Percentiles rank a stretch among this genome's conserved stretches.
Conservation (phyloP, 37 sponge, comb jelly and placozoan genomes). For the Hormiphora californensis region DNA sequence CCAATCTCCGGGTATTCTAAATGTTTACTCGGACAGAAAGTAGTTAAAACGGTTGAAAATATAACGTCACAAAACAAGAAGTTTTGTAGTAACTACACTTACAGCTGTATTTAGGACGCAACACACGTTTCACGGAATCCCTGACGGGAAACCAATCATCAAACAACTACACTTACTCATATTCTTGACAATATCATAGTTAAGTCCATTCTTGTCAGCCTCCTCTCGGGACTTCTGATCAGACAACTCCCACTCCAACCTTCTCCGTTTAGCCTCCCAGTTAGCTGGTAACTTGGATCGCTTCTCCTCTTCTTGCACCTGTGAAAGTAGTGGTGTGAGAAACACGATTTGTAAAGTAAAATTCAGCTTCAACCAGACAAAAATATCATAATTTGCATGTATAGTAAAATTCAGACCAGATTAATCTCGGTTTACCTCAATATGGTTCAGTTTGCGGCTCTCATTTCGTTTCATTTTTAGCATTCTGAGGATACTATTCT, state of each 20-base stretch:
- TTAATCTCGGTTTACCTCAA: slow-evolving; percentile 27
- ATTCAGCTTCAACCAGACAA: not conserved
- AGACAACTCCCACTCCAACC: slow-evolving; percentile 82
- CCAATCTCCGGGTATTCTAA: no score
- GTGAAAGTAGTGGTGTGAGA: no score
- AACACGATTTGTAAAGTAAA: no score
- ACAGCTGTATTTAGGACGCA: no score
- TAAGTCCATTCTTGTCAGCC: slow-evolving; percentile 66
- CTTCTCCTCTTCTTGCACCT: slow-evolving; percentile 86
- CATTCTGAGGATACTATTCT: not conserved
- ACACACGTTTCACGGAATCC: no score
- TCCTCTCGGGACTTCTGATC: slow-evolving; percentile 62
- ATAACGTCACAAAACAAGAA: no score
- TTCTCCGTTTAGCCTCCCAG: slow-evolving; percentile 69
- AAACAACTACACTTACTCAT: slow-evolving; percentile 73
- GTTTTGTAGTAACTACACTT: no score
- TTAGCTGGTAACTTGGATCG: slow-evolving; percentile 86
- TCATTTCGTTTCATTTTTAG: slow-evolving; percentile 66
- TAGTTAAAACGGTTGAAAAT: no score
- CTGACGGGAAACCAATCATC: no score
- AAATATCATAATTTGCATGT: not conserved
- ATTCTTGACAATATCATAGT: slow-evolving; percentile 70
- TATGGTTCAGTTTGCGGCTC: slow-evolving; percentile 84
- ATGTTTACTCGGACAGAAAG: no score
- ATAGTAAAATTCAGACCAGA: not conserved